Percentiles rank a stretch among this genome's conserved stretches.
Conservation (phyloP, 2,888 invertebrate species). For the Erannis defoliaria region DNA sequence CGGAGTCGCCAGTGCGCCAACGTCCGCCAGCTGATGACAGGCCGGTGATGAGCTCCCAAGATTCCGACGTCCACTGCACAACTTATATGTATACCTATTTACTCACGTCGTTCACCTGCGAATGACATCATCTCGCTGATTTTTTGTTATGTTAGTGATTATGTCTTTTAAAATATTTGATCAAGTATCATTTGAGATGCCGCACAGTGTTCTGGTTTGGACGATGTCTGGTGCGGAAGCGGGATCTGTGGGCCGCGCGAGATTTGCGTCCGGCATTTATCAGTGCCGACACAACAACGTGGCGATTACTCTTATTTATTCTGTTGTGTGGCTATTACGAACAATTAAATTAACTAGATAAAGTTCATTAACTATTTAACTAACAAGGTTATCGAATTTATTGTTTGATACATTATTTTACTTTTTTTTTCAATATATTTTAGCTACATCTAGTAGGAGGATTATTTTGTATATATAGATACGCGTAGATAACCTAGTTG, state of each 20-base stretch:
- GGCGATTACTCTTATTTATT: background rate
- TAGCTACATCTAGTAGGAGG: too few species aligned
- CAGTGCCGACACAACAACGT: background rate
- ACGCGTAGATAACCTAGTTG: too few species aligned
- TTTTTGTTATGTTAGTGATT: conserved; percentile 25
- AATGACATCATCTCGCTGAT: conserved; percentile 25
- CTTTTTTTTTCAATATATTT: too few species aligned
- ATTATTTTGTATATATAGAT: too few species aligned
- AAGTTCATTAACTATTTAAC: background rate
- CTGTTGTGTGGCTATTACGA: background rate
- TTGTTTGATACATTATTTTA: too few species aligned
- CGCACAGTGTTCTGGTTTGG: conserved; percentile 15
- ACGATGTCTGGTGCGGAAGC: conserved; percentile 18
- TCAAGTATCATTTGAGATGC: conserved; percentile 18
- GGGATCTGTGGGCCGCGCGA: conserved; percentile 3
- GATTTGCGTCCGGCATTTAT: conserved; percentile 1
- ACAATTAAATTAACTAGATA: background rate
- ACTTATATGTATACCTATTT: conserved; percentile 13
- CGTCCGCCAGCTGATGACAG: background rate
- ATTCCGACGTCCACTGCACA: conserved; percentile 1
- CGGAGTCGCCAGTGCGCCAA: background rate
- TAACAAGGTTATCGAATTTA: background rate
- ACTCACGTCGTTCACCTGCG: conserved; percentile 20
- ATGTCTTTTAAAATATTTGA: conserved; percentile 29
- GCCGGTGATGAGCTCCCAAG: background rate